Conservation (phyloP, 2,888 invertebrate genomes). For the Drosophila meridiana region DNA sequence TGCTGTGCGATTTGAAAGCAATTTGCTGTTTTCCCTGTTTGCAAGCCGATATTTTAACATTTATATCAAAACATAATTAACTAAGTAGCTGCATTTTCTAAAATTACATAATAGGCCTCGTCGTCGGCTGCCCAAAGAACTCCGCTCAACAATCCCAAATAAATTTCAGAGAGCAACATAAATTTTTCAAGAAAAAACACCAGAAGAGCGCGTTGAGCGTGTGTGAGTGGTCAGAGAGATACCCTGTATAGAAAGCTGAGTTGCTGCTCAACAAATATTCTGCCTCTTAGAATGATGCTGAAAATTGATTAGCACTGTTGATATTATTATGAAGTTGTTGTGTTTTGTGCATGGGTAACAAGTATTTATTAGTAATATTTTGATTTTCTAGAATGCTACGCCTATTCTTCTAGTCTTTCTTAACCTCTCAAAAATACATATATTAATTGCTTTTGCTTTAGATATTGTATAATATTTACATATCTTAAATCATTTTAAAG, state of each 20-base stretch:
- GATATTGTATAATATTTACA: too few species aligned
- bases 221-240: neutral
- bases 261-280: neutral
- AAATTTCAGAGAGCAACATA: constrained; percentile 55
- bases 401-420: too few species aligned
- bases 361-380: too few species aligned
- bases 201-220: neutral
- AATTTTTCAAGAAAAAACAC: constrained; percentile 36
- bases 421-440: too few species aligned
- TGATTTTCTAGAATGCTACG: too few species aligned
- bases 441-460: too few species aligned
- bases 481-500: neutral
- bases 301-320: neutral
- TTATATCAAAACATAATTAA: constrained; percentile 41
- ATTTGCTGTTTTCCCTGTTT: constrained; percentile 64
- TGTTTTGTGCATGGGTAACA: neutral
- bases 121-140: constrained; percentile 51
- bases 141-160: constrained; percentile 41
- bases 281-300: neutral
- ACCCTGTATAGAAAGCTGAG: neutral
- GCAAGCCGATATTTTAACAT: constrained; percentile 7
- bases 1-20: constrained; percentile 64
- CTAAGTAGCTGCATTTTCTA: constrained; percentile 33
- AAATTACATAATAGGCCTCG: constrained; percentile 61
- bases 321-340: neutral